A percentile compares a stretch with the other conserved stretches of the same genome.
phyloP scores from a whole-genome alignment of 1,140 invertebrate species.

The Drosophila sucinea region DNA sequence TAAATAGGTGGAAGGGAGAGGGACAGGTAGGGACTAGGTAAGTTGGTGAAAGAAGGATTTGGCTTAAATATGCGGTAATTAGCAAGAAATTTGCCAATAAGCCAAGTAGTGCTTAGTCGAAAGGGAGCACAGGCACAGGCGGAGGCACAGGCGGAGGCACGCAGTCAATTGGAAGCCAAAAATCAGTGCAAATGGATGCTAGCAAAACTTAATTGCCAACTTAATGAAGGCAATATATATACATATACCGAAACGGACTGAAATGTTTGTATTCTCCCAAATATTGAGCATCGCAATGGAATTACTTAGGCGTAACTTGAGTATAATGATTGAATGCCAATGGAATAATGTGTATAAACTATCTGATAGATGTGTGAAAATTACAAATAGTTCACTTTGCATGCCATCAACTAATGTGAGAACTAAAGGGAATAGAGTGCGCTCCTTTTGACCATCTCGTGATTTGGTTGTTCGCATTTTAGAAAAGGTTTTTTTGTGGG shows the following conservation, averaged over 20 bases:
- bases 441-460: too few species aligned
- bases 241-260: not conserved
- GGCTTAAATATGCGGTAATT: slow-evolving; percentile 60
- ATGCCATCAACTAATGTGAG: not conserved
- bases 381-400: not conserved
- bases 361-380: not conserved
- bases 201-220: slow-evolving; percentile 46
- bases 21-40: not conserved
- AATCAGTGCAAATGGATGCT: slow-evolving; percentile 52
- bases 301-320: not conserved
- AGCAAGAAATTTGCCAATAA: slow-evolving; percentile 51
- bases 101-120: slow-evolving; percentile 30
- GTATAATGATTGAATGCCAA: not conserved
- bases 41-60: slow-evolving; percentile 6
- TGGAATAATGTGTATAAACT: too few species aligned
- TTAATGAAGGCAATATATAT: slow-evolving; percentile 23
- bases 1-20: slow-evolving; percentile 38
- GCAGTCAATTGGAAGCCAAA: not conserved
- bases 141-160: not conserved
- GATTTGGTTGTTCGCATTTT: too few species aligned
- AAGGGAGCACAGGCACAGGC: not conserved
- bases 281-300: not conserved
- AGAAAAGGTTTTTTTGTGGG: too few species aligned
- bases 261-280: not conserved
- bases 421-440: too few species aligned